Conservation (phyloP, 2,888 invertebrate genomes). For the Erebia epiphron region DNA sequence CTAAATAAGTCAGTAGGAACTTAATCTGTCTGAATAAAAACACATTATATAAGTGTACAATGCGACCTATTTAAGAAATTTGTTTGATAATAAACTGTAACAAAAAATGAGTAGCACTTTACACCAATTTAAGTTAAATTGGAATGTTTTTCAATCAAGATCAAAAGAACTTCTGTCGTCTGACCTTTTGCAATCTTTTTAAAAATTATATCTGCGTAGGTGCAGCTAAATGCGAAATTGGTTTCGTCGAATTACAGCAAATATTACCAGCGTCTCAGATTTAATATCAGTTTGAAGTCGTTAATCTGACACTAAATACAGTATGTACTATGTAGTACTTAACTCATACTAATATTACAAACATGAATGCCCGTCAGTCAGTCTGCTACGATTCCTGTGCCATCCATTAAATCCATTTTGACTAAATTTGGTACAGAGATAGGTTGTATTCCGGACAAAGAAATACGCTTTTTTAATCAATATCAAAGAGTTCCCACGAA, state of each 20-base stretch:
- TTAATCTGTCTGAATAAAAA: no score
- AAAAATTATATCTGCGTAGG: slow-evolving; percentile 67
- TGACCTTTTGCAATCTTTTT: slow-evolving; percentile 60
- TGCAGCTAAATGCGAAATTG: slow-evolving; percentile 72
- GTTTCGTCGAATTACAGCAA: slow-evolving; percentile 67
- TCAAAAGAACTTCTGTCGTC: slow-evolving; percentile 40
- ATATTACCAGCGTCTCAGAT: slow-evolving; percentile 39
- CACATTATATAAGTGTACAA: not conserved
- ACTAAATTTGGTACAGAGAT: no score
- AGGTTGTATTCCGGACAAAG: no score
- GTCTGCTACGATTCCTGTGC: no score
- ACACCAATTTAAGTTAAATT: slow-evolving; percentile 6
- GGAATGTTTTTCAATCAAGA: slow-evolving; percentile 7
- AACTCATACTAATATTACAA: not conserved
- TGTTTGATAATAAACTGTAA: not conserved
- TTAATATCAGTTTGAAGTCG: slow-evolving; percentile 3
- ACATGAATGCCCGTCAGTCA: no score
- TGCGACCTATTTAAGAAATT: not conserved
- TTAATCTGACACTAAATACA: slow-evolving; percentile 7
- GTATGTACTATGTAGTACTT: not conserved
- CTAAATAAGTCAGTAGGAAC: slow-evolving; percentile 2
- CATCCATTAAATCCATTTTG: no score
- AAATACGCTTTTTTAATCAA: no score
- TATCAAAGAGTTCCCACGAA: no score
- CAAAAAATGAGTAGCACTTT: not conserved